Percentiles rank a stretch among this genome's conserved stretches.
Conservation (phyloP, 2,888 invertebrate species). For the Siphlonurus alternatus region DNA sequence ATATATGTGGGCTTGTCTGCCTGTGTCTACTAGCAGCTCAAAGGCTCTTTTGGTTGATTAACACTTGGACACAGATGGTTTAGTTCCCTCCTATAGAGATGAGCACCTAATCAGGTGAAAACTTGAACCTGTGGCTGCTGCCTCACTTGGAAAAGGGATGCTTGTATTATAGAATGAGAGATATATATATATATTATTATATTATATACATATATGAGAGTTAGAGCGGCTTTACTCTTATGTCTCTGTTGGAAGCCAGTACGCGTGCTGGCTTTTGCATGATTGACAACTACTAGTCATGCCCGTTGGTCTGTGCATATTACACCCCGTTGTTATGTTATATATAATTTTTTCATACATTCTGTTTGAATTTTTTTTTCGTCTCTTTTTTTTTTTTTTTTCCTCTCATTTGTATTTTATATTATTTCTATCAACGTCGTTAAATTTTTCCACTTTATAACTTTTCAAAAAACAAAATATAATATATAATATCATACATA, state of each 20-base stretch:
- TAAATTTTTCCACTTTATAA: constrained; percentile 2
- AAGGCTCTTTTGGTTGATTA: background rate
- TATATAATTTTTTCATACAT: background rate
- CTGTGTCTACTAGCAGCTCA: background rate
- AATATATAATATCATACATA: background rate
- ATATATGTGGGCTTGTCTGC: background rate
- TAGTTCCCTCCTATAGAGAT: background rate
- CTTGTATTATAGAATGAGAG: background rate
- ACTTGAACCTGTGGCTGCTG: constrained; percentile 1
- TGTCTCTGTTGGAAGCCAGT: background rate
- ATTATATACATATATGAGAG: background rate
- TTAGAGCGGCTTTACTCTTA: background rate
- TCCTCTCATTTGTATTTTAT: background rate
- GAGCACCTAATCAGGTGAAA: constrained; percentile 2
- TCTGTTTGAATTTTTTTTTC: background rate
- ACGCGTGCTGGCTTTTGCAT: background rate
- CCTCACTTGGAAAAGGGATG: no score
- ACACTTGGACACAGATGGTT: background rate
- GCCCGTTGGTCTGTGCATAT: background rate
- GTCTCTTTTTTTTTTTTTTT: background rate
- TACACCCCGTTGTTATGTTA: background rate
- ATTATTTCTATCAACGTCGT: constrained; percentile 1
- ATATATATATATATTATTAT: background rate
- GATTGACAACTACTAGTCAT: background rate
- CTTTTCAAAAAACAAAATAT: background rate